Percentiles rank a stretch among this genome's conserved stretches.
These are phyloP conservation scores for Petroica traversi DNA, from an alignment of 2,113 vertebrate genomes.

Conservation along the genomic window DNA sequence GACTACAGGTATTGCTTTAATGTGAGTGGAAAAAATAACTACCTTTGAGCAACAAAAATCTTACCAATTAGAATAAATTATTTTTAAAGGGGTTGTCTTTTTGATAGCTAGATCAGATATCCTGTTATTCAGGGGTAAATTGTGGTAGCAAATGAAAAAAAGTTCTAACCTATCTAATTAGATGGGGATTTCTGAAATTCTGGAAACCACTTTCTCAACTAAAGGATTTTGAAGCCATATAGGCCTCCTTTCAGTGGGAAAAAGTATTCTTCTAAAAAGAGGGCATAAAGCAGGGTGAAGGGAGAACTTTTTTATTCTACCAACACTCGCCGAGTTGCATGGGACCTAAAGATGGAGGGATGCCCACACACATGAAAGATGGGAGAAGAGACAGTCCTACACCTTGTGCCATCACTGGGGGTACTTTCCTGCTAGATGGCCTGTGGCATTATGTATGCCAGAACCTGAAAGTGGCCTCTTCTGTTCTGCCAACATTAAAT, in stretches of 20 bases:
- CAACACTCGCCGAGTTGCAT: neutral
- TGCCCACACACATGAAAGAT: neutral
- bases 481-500: neutral
- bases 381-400: neutral
- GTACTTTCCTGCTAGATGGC: neutral
- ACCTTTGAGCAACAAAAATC: neutral
- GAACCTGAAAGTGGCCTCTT: neutral
- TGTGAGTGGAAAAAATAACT: neutral
- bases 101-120: neutral
- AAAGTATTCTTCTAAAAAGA: neutral
- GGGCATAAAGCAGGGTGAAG: neutral
- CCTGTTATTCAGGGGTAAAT: neutral
- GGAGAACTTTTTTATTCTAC: neutral
- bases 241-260: rapidly evolving
- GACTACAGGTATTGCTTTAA: neutral
- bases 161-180: neutral
- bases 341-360: neutral
- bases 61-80: neutral
- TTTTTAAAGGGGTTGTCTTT: neutral
- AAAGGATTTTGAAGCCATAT: neutral
- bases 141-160: neutral
- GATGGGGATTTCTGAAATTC: neutral
- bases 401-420: neutral
- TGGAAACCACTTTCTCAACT: neutral
- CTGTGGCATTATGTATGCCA: neutral